These are phyloP conservation scores for Hoplostethus mediterraneus DNA, from an alignment of 2,797 vertebrate species.

Conservation along the genomic window DNA sequence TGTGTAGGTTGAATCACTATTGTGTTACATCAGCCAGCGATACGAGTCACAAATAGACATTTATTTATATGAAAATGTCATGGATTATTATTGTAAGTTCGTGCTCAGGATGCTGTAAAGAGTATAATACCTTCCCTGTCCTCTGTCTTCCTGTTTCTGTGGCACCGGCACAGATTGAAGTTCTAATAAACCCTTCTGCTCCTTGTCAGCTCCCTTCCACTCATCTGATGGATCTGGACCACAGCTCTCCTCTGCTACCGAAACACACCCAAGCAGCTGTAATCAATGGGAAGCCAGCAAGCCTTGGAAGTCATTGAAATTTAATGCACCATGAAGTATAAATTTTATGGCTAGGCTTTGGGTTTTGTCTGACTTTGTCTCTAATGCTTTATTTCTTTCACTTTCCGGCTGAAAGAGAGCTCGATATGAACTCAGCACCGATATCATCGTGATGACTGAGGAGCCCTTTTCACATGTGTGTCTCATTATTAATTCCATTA, in stretches of 20 bases:
- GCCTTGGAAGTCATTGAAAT: constrained; percentile 28
- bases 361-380: constrained; percentile 42
- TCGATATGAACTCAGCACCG: constrained; percentile 3
- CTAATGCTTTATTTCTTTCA: constrained; percentile 34
- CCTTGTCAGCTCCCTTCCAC: constrained; percentile 32
- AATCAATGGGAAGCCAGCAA: constrained; percentile 25
- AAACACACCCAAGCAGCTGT: constrained; percentile 30
- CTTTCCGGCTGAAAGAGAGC: constrained; percentile 7
- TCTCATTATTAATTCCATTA: constrained; percentile 78
- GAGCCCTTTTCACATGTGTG: constrained; percentile 25
- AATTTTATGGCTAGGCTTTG: constrained; percentile 18
- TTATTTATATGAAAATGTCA: constrained; percentile 9
- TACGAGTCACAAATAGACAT: background rate
- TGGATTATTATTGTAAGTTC: background rate
- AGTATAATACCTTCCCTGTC: background rate
- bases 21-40: no score
- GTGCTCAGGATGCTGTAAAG: background rate
- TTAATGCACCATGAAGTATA: constrained; percentile 43
- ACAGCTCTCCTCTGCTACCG: background rate
- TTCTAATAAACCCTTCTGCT: constrained; percentile 60
- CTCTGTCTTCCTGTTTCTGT: constrained; percentile 45
- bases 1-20: no score
- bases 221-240: constrained; percentile 46
- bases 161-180: constrained; percentile 35
- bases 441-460: constrained; percentile 45